Evolutionary conservation across 2,797 vertebrate species (phyloP).

Genomic region (Numenius phaeopus): DNA sequence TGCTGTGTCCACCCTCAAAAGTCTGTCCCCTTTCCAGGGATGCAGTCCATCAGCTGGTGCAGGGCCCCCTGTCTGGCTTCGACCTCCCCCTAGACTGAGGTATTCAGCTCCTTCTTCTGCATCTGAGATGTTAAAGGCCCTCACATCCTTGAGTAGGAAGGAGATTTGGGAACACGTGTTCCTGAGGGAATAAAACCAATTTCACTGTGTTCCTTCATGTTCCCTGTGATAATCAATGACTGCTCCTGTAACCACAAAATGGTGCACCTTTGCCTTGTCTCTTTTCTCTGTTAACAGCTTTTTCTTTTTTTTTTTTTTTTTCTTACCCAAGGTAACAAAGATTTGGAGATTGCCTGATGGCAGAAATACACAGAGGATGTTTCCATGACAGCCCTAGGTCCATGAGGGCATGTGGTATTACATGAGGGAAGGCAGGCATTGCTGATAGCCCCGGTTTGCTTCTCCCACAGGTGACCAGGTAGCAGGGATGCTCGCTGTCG

Average conservation of each 20-base stretch:
- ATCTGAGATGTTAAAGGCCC: neutral
- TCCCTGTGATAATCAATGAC: neutral
- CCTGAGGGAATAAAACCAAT: neutral
- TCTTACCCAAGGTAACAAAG: neutral
- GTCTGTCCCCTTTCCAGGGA: neutral
- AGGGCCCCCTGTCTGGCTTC: neutral
- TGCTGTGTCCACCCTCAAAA: neutral
- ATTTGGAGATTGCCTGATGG: neutral
- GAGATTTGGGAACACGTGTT: neutral
- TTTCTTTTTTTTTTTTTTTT: neutral
- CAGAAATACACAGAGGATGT: neutral
- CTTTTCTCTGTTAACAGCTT: neutral
- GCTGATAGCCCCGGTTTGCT: conserved; percentile 21
- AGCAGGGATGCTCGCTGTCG: conserved; percentile 92
- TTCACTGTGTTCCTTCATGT: neutral
- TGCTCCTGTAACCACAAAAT: neutral
- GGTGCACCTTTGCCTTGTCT: neutral
- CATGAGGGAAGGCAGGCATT: neutral
- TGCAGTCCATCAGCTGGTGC: neutral
- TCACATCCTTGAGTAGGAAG: neutral
- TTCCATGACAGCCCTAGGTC: neutral
- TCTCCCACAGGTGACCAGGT: conserved; percentile 87
- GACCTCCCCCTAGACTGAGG: neutral
- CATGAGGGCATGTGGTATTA: neutral
- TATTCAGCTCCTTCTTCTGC: neutral